Evolutionary conservation across 2,797 vertebrate species (phyloP).

Genomic region (Sciurus vulgaris): DNA sequence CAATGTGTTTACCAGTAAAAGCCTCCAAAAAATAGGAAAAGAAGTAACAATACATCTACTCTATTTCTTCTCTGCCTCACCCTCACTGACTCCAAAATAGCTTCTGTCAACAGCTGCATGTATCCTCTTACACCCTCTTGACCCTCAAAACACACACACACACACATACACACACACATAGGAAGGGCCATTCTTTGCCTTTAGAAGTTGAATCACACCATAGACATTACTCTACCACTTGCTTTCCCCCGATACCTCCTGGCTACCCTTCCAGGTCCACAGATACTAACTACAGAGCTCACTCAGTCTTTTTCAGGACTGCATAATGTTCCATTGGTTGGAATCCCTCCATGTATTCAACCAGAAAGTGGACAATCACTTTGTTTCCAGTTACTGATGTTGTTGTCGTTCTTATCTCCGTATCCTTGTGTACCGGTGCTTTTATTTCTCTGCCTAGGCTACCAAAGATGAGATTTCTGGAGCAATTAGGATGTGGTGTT

Average conservation of each 20-base stretch:
- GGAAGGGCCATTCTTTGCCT: rapidly evolving
- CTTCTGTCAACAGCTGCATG: not conserved
- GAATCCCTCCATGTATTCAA: not conserved
- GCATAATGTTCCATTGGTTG: not conserved
- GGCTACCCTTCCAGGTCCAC: not conserved
- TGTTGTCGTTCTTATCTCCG: not conserved
- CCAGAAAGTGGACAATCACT: not conserved
- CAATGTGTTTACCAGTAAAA: not conserved
- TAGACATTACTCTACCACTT: not conserved
- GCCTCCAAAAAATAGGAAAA: conserved; percentile 15
- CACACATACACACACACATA: not conserved
- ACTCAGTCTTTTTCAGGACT: not conserved
- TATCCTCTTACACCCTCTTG: not conserved
- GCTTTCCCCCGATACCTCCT: not conserved
- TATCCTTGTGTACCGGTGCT: not conserved
- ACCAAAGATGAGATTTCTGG: not conserved
- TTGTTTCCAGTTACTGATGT: not conserved
- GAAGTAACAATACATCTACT: not conserved
- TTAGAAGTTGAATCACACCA: not conserved
- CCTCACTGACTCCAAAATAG: not conserved
- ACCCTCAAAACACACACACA: not conserved
- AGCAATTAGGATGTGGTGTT: not conserved
- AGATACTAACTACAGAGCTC: not conserved
- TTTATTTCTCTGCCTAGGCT: not conserved
- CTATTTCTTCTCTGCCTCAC: not conserved